Evolutionary conservation across 1,140 invertebrate genomes (phyloP), one percentile per base, ranked within the genome.

Genomic region (Propsilocerus akamusi): DNA sequence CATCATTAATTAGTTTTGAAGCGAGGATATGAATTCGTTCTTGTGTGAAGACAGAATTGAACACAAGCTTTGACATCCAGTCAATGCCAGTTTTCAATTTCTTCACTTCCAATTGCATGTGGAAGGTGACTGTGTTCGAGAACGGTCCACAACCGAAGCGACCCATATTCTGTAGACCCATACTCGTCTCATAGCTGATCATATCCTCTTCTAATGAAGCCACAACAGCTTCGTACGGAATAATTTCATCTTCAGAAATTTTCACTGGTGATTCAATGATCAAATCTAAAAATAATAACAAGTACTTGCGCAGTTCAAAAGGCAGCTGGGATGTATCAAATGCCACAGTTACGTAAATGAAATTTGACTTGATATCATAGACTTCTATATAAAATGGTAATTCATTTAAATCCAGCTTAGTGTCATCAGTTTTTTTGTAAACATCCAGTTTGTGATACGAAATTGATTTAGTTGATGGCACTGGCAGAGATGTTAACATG

Each of bases 361-460:
- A 91, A 59, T 86, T 86, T 1, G 83, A 86, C 52, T 82, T 76
- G 10, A 88, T 67, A 58, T 86, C 75, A 71, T 91, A 82, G 41
- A 90, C 68, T 54, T 84, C 78, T 3, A 85, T 80, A 57, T 75
- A 81, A 48, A 87, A 68, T 20, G 84, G 83, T n/a, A 85, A 61
- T 37, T 78, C 66, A 8, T 65, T 62, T 8, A 84, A 63, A 58
- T 78, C 71, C 53, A 86, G 74, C 50, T 73, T 64, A 3, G 47
- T 24, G 14, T 59, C 66, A 37, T 70, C 69, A 32, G 67, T 70
- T 60, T 74, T 84, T 25, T 75, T 71, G 34, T 65, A 59, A 24
- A 89, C 74, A 11, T 66, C 26, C 54, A 66, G 61, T 20, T 68
- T 68, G 60, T 84, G 80, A 52, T 84, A 83, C 53, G 73, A 70